Conservation (phyloP, 2,113 vertebrate genomes). For the Panthera tigris region DNA sequence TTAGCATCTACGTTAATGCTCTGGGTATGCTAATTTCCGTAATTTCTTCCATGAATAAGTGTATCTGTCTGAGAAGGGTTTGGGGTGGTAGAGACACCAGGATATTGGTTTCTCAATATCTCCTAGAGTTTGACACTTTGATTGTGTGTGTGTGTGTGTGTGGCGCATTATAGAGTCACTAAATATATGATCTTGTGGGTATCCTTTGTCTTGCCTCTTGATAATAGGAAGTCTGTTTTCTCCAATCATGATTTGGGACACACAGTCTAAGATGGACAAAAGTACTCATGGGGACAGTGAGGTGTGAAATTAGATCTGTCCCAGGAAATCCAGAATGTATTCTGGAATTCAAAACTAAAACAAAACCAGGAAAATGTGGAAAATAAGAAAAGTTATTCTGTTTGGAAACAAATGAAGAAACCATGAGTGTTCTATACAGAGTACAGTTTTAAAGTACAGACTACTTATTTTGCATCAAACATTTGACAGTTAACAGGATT, state of each 20-base stretch:
- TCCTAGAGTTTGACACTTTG: neutral
- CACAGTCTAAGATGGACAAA: neutral
- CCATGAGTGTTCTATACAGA: neutral
- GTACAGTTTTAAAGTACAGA: neutral
- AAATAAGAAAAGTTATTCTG: neutral
- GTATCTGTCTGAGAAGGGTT: neutral
- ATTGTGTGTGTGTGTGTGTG: neutral
- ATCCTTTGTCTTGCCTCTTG: neutral
- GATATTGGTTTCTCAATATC: neutral
- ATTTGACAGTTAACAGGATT: neutral
- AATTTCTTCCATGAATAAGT: conserved; percentile 4
- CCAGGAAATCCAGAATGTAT: conserved; percentile 26
- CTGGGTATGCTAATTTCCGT: neutral
- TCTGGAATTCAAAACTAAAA: conserved; percentile 12
- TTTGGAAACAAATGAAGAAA: neutral
- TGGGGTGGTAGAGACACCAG: neutral
- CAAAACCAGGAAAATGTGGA: neutral
- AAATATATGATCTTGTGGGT: neutral
- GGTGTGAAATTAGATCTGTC: neutral
- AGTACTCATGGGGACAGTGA: neutral
- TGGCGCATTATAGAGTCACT: neutral
- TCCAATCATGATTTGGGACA: neutral
- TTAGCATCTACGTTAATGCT: conserved; percentile 9
- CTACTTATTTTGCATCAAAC: neutral
- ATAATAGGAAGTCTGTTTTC: neutral